A percentile compares a stretch with the other conserved stretches of the same genome.
phyloP scores from a whole-genome alignment of 2,888 invertebrate species.

The Oxyscelio sp. region DNA sequence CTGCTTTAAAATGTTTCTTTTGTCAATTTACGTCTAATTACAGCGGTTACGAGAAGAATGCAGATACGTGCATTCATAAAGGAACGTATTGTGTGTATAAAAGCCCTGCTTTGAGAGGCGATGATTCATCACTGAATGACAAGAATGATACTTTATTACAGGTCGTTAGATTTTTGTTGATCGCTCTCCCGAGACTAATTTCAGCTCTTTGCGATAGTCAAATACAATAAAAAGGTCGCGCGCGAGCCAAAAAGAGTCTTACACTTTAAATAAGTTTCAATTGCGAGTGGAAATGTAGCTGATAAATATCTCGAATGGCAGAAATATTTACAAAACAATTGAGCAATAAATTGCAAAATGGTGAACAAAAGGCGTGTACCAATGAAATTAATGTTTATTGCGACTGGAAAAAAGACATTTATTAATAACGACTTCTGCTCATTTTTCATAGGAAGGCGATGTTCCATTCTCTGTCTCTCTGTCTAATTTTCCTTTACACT shows the following conservation, averaged over 20 bases:
- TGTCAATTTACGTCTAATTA: slow-evolving; percentile 66
- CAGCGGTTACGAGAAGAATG: slow-evolving; percentile 40
- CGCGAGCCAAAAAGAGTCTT: not conserved
- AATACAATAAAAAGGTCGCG: slow-evolving; percentile 10
- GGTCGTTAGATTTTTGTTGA: slow-evolving; percentile 59
- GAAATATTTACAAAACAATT: slow-evolving; percentile 7
- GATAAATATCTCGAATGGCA: slow-evolving; percentile 8
- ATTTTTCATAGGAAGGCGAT: too few relatives aligned
- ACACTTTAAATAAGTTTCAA: not conserved
- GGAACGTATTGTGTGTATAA: slow-evolving; percentile 45
- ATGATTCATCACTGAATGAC: slow-evolving; percentile 65
- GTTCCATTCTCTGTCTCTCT: too few relatives aligned
- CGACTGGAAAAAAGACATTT: not conserved
- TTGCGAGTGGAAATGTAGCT: not conserved
- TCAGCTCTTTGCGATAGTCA: slow-evolving; percentile 22
- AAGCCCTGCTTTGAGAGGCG: slow-evolving; percentile 60
- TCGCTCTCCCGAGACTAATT: slow-evolving; percentile 25
- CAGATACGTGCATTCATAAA: slow-evolving; percentile 47
- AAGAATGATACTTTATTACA: slow-evolving; percentile 60
- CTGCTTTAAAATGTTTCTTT: slow-evolving; percentile 58
- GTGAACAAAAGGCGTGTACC: not conserved
- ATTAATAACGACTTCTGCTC: too few relatives aligned
- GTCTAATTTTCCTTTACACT: too few relatives aligned
- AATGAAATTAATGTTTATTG: not conserved
- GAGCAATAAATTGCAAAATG: slow-evolving; percentile 10